Evolutionary conservation across 1,140 invertebrate species (phyloP).

Genomic region (Sarcophaga bullata): DNA sequence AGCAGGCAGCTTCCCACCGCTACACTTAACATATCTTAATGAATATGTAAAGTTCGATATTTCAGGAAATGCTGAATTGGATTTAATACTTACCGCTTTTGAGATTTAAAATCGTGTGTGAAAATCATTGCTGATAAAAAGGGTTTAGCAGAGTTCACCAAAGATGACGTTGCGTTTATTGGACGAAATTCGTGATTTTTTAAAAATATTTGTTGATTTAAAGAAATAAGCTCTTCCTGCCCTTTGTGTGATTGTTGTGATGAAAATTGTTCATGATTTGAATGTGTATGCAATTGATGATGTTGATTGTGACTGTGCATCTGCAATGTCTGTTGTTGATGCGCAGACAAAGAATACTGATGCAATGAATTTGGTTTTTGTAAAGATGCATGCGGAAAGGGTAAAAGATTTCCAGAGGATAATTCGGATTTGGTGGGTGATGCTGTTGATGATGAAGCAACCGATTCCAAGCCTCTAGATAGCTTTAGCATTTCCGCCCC

Average conservation of each 20-base stretch:
- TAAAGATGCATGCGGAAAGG: slow-evolving; percentile 55
- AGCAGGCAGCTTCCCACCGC: too few species aligned
- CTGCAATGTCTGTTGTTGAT: slow-evolving; percentile 46
- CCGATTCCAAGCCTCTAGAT: slow-evolving; percentile 77
- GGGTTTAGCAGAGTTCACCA: background rate
- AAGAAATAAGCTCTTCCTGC: background rate
- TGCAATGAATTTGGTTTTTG: slow-evolving; percentile 50
- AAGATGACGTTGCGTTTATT: background rate
- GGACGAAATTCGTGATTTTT: background rate
- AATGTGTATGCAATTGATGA: background rate
- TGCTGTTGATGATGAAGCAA: slow-evolving; percentile 67
- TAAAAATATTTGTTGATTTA: background rate
- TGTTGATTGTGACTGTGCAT: slow-evolving; percentile 45
- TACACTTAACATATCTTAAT: too few species aligned
- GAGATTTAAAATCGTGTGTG: background rate
- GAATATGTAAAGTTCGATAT: too few species aligned
- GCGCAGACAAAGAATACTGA: slow-evolving; percentile 42
- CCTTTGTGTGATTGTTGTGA: background rate
- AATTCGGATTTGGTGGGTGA: slow-evolving; percentile 64
- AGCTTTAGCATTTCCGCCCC: slow-evolving; percentile 84
- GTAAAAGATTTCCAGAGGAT: slow-evolving; percentile 58
- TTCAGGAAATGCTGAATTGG: too few species aligned
- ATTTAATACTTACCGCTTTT: slow-evolving; percentile 17
- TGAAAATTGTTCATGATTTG: slow-evolving; percentile 15
- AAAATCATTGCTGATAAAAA: background rate